These are phyloP conservation scores for Tachyglossus aculeatus DNA, from an alignment of 2,797 vertebrate species.

Conservation along the genomic window DNA sequence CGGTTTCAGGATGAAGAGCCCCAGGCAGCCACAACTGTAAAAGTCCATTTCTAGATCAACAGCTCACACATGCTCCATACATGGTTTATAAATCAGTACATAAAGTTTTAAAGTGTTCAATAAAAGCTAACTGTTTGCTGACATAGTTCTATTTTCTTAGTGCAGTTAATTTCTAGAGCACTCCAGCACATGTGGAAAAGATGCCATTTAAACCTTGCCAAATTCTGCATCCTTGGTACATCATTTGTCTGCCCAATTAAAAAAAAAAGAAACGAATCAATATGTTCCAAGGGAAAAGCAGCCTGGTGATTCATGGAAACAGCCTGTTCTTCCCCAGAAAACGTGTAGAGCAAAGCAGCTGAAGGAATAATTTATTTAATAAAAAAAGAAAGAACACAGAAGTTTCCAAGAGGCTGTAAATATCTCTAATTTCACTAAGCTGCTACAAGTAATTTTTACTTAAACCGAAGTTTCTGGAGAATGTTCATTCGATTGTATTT, in stretches of 20 bases:
- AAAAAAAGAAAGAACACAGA: conserved; percentile 17
- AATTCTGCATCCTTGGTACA: conserved; percentile 21
- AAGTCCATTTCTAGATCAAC: conserved; percentile 28
- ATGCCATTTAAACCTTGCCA: conserved; percentile 36
- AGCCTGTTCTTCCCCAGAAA: conserved; percentile 12
- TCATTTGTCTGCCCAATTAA: conserved; percentile 21
- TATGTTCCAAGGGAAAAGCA: not conserved
- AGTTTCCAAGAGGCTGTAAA: too few relatives aligned
- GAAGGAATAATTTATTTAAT: not conserved
- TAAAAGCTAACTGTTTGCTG: conserved; percentile 54
- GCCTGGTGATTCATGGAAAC: conserved; percentile 1
- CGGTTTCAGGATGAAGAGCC: conserved; percentile 29
- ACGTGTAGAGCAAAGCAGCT: conserved; percentile 17
- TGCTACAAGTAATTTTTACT: not conserved
- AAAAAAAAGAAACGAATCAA: conserved; percentile 29
- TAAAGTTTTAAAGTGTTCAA: conserved; percentile 53
- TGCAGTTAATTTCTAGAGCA: conserved; percentile 52
- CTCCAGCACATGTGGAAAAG: conserved; percentile 16
- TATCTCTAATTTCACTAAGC: not conserved
- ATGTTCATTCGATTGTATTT: too few relatives aligned
- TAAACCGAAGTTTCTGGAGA: not conserved
- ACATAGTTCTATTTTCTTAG: conserved; percentile 44
- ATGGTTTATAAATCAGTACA: conserved; percentile 47
- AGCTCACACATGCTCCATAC: conserved; percentile 16
- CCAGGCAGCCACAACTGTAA: conserved; percentile 43